Percentiles rank a stretch among this genome's conserved stretches.
Evolutionary conservation across 2,797 vertebrate genomes (phyloP).

Genomic region (Chloroceryle amazona): DNA sequence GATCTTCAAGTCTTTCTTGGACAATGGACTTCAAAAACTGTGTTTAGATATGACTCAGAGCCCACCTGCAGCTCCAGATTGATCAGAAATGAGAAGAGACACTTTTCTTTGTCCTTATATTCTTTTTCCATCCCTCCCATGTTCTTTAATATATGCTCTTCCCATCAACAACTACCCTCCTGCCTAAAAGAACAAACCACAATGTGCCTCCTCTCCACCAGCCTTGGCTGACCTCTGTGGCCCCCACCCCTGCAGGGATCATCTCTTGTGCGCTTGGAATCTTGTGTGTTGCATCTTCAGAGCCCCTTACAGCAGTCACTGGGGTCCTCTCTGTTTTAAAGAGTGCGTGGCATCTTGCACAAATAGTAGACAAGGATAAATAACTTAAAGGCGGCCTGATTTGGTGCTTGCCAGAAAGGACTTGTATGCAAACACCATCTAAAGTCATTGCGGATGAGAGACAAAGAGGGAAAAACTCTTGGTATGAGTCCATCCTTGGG

Average conservation of each 20-base stretch:
- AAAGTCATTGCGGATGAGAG: neutral
- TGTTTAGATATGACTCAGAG: neutral
- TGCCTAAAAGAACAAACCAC: neutral
- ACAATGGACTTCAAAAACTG: neutral
- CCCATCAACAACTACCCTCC: neutral
- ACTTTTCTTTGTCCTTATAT: neutral
- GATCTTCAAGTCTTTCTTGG: neutral
- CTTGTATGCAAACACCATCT: fast-evolving
- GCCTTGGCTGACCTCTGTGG: neutral
- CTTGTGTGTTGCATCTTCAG: neutral
- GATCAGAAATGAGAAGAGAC: neutral
- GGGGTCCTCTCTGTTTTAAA: neutral
- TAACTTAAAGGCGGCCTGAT: neutral
- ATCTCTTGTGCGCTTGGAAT: neutral
- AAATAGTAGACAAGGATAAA: neutral
- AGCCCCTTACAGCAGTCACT: neutral
- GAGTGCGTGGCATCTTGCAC: fast-evolving
- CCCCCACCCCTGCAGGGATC: neutral
- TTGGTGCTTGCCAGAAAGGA: neutral
- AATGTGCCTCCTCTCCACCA: neutral
- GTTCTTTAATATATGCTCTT: fast-evolving
- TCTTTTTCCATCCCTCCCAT: neutral
- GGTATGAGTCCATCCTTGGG: neutral
- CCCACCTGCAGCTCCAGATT: neutral
- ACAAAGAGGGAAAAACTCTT: neutral